These are phyloP conservation scores for Trichoplusia ni DNA, from an alignment of 1,140 invertebrate species.

Conservation along the genomic window DNA sequence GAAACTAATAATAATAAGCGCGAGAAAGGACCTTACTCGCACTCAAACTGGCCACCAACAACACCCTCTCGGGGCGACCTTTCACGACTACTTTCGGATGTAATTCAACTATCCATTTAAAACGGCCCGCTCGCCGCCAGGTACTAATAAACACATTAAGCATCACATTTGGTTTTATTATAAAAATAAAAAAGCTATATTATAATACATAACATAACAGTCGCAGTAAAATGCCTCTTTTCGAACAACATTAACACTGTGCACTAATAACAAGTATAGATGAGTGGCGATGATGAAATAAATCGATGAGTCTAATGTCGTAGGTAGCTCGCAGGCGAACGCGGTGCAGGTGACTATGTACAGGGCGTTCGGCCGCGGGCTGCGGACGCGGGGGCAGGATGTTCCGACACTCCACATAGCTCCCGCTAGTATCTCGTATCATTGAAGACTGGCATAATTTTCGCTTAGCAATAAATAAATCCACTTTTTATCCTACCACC, in stretches of 20 bases:
- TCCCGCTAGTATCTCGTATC: background rate
- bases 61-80: conserved; percentile 51
- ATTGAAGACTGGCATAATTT: conserved; percentile 16
- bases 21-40: conserved; percentile 58
- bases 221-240: conserved; percentile 70
- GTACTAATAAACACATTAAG: conserved; percentile 57
- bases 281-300: conserved; percentile 57
- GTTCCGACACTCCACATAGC: background rate
- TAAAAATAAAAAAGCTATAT: conserved; percentile 74
- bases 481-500: conserved; percentile 52
- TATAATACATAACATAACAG: conserved; percentile 77
- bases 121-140: conserved; percentile 43
- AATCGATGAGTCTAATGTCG: conserved; percentile 43
- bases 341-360: conserved; percentile 63
- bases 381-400: conserved; percentile 33
- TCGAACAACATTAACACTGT: conserved; percentile 74
- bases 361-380: conserved; percentile 54
- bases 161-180: conserved; percentile 75
- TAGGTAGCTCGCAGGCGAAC: conserved; percentile 48
- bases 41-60: conserved; percentile 37
- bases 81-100: conserved; percentile 71
- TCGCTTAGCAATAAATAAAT: conserved; percentile 59
- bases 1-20: conserved; percentile 50
- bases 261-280: conserved; percentile 77
- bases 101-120: conserved; percentile 52